Percentiles rank a stretch among this genome's conserved stretches.
phyloP scores from a whole-genome alignment of 2,797 vertebrate genomes.

The Lepidocolaptes lacrymiger region DNA sequence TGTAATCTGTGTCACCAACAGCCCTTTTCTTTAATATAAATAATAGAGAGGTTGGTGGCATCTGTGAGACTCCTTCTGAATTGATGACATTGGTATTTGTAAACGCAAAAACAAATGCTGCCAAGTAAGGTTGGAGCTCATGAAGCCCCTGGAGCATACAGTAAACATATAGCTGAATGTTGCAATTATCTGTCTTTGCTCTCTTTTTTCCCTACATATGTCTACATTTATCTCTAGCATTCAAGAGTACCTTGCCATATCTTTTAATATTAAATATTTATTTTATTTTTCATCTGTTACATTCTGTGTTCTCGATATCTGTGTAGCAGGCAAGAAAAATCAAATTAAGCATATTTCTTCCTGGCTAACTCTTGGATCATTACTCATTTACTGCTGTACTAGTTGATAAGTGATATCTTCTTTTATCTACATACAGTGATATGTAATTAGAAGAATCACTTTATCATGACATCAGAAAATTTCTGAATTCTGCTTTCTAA shows the following conservation, averaged over 20 bases:
- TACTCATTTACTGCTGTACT: neutral
- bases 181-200: neutral
- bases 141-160: neutral
- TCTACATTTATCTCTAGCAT: neutral
- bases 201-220: fast-evolving
- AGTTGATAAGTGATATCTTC: neutral
- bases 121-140: neutral
- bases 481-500: slow-evolving; percentile 6
- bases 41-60: neutral
- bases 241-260: neutral
- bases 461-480: slow-evolving; percentile 3
- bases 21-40: neutral
- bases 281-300: neutral
- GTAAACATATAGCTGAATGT: neutral
- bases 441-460: neutral
- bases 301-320: neutral
- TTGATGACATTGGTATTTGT: neutral
- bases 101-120: neutral
- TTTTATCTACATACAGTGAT: neutral
- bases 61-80: neutral
- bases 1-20: neutral
- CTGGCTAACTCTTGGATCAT: neutral
- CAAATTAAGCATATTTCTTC: neutral
- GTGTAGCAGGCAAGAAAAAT: neutral
- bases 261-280: neutral